phyloP scores from a whole-genome alignment of 2,113 vertebrate genomes.

The Solenodon paradoxus region DNA sequence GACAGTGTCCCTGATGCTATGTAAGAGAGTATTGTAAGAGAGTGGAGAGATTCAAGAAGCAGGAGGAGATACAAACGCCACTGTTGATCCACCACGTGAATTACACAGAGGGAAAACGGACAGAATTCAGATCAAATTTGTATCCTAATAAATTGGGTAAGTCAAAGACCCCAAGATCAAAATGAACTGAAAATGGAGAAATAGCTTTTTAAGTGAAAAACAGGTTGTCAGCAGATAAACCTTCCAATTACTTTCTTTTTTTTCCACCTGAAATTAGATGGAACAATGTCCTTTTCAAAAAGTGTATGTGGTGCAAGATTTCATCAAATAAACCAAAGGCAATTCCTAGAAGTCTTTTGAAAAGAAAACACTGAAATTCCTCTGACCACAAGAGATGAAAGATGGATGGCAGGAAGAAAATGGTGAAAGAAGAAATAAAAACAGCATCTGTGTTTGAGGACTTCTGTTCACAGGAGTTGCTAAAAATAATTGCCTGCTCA shows the following conservation, averaged over 20 bases:
- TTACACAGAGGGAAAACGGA: not conserved
- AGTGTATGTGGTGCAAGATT: not conserved
- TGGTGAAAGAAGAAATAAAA: constrained; percentile 13
- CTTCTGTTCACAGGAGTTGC: constrained; percentile 30
- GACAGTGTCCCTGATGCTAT: not conserved
- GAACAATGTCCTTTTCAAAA: constrained; percentile 47
- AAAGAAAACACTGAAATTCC: constrained; percentile 60
- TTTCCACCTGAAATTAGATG: constrained; percentile 49
- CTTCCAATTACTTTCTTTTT: constrained; percentile 35
- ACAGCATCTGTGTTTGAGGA: not conserved
- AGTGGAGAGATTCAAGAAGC: not conserved
- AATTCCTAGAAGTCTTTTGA: constrained; percentile 66
- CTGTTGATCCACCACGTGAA: not conserved
- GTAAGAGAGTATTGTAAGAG: not conserved
- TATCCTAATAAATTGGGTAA: not conserved
- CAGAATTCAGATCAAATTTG: not conserved
- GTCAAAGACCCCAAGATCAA: not conserved
- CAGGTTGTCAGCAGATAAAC: not conserved
- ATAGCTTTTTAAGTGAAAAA: constrained; percentile 13
- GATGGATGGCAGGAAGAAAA: constrained; percentile 62
- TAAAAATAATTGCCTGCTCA: constrained; percentile 41
- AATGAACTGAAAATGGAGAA: not conserved
- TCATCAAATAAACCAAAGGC: constrained; percentile 40
- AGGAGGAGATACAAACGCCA: not conserved
- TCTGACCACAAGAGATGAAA: constrained; percentile 43